Evolutionary conservation across 1,140 invertebrate species (phyloP), one percentile per base, ranked within the genome.

Genomic region (Antheraea mylitta): DNA sequence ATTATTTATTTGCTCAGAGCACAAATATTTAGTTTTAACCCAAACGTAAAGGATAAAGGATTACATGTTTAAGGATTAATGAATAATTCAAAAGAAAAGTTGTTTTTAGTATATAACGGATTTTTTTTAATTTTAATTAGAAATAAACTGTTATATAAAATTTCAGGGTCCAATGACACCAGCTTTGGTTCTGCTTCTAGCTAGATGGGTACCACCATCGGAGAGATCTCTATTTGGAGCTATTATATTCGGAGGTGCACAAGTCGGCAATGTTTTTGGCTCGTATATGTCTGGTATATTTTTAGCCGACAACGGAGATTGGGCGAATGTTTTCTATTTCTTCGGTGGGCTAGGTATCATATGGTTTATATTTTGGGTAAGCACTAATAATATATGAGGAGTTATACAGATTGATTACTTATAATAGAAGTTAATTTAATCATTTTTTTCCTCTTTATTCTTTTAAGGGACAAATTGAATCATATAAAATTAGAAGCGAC

Each of bases 311-410:
- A 92, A 92, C 0, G 92, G 94, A 6, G 94, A 95, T 19, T 97
- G 96, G 96, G 94, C 94, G 0, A 93, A 94, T 9, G 96, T 97
- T 0, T 97, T 97, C 83, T 97, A 97, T 82, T 93, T 97, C n/a
- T 98, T 98, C 85, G 97, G 97, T 75, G 92, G 92, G 42, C 74
- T 96, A 0, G 95, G 95, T 5, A 83, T 96, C 1, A 68, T 96
- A 3, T 97, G 96, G 96, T 96, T 95, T 70, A 69, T 95, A 18
- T 86, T 96, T 64, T 97, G 95, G 94, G 93, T 94, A 86, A 63
- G 61, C 18, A 59, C 3, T 59, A 59, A 11, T 59, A 62, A 19
- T 30, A 16, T 10, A 18, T 62, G 9, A 16, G 5, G 10, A 19
- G 22, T 45, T 45, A 36, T 45, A 18, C 45, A 59, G 22, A 1